Evolutionary conservation across 1,140 invertebrate species (phyloP), one percentile per base, ranked within the genome.

Genomic region (Sitodiplosis mosellana): DNA sequence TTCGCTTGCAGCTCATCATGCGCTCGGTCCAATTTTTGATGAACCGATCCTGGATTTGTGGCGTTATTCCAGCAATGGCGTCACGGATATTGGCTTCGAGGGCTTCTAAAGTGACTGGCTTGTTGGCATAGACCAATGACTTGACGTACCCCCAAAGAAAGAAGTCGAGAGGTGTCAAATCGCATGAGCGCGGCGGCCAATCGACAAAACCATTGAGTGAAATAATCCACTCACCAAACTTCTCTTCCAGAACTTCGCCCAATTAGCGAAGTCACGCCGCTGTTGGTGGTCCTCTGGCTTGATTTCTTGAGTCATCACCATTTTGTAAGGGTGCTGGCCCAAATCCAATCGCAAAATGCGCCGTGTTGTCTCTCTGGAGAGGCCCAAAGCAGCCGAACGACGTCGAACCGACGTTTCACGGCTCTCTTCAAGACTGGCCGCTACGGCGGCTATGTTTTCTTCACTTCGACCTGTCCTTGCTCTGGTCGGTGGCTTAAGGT

Each of bases 141-240:
- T 61, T 61, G 18, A 63, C 37, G 47, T 56, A 59, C 40, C 56
- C 52, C 54, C 55, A 59, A 18, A 58, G 27, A 53, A 58, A 61
- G 51, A 54, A 60, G 49, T 61, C 55, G 17, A 47, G 52, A 45
- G 52, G 51, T 20, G 51, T 54, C 18, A 56, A 34, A 48, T 57
- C 53, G 19, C 49, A 51, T 17, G 52, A 57, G 22, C 54, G 27
- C 21, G 54, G 48, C 6, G 54, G 56, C 55, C 36, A 38, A 14
- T 38, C 15, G 5, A 38, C 12, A 17, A n/a, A 14, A 17, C 36
- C 36, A 51, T 5, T 20, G 5, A 6, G 4, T 2, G 41, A 42
- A 12, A 54, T 52, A 33, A 54, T 45, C 51, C 51, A 46, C 41
- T 47, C 49, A 40, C 46, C 43, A 42, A 49, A 53, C 20, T 21